A percentile compares a stretch with the other conserved stretches of the same genome.
These are phyloP conservation scores for Empidonax traillii DNA, from an alignment of 2,113 vertebrate species.

Conservation along the genomic window DNA sequence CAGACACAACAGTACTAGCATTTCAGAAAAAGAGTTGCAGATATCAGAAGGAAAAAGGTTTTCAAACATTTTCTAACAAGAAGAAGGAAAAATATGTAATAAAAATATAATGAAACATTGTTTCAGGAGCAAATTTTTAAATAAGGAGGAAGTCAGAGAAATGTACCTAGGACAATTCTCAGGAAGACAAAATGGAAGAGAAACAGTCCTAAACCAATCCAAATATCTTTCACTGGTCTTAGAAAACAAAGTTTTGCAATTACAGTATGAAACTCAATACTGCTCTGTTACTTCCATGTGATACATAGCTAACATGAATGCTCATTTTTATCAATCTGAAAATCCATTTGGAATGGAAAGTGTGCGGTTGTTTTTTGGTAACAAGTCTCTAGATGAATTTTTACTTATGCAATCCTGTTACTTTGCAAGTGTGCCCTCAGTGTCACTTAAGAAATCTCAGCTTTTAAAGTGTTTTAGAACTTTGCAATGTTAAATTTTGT, in stretches of 20 bases:
- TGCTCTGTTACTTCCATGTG: background rate
- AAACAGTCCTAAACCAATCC: background rate
- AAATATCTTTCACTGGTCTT: background rate
- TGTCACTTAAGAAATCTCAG: background rate
- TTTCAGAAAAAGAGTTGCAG: background rate
- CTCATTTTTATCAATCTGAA: background rate
- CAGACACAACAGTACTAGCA: background rate
- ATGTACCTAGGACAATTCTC: background rate
- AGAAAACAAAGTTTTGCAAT: background rate
- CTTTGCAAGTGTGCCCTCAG: background rate
- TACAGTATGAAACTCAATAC: background rate
- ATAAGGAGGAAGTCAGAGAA: background rate
- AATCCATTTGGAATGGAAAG: background rate
- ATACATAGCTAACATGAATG: background rate
- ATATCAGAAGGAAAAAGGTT: background rate
- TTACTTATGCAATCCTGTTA: background rate
- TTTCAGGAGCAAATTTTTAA: background rate
- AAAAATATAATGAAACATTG: background rate
- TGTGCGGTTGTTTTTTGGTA: background rate
- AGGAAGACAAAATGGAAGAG: background rate
- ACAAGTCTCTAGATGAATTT: background rate
- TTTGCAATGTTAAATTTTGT: background rate
- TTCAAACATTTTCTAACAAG: background rate
- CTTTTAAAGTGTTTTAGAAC: background rate
- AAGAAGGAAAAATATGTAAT: background rate